Conservation (phyloP, 2,797 vertebrate genomes). For the Xiphorhynchus erythropygius region DNA sequence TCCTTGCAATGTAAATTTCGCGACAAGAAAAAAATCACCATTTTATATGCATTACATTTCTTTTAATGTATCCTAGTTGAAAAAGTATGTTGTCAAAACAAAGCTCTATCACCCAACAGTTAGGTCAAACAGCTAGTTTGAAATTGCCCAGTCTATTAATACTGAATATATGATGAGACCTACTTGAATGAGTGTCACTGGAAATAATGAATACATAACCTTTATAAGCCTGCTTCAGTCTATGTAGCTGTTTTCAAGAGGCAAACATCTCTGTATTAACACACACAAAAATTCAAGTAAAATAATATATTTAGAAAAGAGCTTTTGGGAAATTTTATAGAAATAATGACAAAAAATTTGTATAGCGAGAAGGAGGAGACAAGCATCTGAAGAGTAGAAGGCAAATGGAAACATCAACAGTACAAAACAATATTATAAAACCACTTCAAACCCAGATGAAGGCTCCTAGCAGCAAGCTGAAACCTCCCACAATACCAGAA, state of each 20-base stretch:
- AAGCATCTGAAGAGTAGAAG: background rate
- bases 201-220: background rate
- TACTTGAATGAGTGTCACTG: background rate
- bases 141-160: background rate
- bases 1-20: background rate
- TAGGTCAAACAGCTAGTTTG: background rate
- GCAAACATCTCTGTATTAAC: background rate
- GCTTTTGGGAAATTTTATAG: background rate
- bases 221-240: slow-evolving; percentile 23
- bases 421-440: background rate
- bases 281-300: background rate
- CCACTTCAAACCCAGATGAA: background rate
- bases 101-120: background rate
- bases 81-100: background rate
- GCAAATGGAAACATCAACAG: background rate
- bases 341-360: background rate
- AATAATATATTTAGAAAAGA: background rate
- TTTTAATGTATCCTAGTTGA: background rate
- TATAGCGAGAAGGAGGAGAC: background rate
- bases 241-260: background rate
- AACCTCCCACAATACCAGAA: background rate
- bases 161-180: background rate
- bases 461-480: background rate
- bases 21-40: background rate
- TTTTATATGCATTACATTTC: background rate